phyloP scores from a whole-genome alignment of 2,797 vertebrate species.

The Chelonia mydas region DNA sequence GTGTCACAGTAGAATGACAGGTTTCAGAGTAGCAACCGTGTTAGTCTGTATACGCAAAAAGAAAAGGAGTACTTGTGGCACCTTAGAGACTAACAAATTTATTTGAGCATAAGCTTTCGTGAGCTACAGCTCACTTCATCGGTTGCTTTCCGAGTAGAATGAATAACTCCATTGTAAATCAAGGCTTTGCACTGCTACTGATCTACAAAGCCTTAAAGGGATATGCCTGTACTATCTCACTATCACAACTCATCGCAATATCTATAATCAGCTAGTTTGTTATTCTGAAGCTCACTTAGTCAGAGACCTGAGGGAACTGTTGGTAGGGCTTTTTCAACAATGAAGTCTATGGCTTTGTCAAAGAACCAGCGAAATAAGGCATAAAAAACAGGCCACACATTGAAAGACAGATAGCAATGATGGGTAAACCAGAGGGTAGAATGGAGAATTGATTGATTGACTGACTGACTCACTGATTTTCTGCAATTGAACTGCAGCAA shows the following conservation, averaged over 20 bases:
- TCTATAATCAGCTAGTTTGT: neutral
- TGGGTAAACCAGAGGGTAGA: neutral
- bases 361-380: neutral
- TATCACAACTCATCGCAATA: rapidly evolving
- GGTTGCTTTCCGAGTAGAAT: neutral
- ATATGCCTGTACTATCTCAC: neutral
- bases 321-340: neutral
- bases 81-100: no score
- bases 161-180: neutral
- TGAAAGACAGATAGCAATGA: slow-evolving; percentile 14
- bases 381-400: neutral
- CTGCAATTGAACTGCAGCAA: slow-evolving; percentile 50
- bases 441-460: slow-evolving; percentile 36
- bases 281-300: neutral
- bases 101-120: no score
- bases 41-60: no score
- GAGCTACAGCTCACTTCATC: no score
- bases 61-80: no score
- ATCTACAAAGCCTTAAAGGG: no score
- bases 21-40: no score
- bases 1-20: neutral
- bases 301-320: neutral
- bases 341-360: neutral
- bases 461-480: slow-evolving; percentile 30
- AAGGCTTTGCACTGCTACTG: no score